Conservation (phyloP, 2,113 vertebrate genomes). For the Monopterus albus region DNA sequence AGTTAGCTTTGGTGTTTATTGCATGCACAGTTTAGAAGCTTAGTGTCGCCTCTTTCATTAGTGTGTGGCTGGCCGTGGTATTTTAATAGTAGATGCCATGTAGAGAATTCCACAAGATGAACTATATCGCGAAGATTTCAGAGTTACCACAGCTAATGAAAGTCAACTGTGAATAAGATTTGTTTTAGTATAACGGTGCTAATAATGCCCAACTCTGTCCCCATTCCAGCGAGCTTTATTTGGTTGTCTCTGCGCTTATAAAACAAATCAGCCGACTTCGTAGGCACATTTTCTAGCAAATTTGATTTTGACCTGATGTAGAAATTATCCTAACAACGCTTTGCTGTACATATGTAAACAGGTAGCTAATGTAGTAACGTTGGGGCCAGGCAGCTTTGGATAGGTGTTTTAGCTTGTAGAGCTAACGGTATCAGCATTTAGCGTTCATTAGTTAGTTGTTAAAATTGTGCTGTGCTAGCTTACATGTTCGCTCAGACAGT, state of each 20-base stretch:
- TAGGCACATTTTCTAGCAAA: neutral
- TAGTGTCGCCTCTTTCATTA: neutral
- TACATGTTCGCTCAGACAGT: neutral
- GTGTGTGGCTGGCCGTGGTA: neutral
- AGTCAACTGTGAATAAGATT: neutral
- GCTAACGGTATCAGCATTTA: neutral
- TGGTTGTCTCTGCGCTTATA: neutral
- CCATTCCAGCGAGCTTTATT: neutral
- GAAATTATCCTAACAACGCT: no score
- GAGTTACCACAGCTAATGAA: neutral
- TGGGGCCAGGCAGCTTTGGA: neutral
- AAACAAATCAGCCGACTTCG: neutral
- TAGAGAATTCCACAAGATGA: neutral
- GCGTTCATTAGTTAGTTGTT: neutral
- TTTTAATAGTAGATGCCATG: neutral
- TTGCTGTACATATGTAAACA: neutral
- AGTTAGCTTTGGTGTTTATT: conserved; percentile 55
- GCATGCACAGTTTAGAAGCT: neutral
- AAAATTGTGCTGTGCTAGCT: conserved; percentile 18
- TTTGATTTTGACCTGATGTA: neutral
- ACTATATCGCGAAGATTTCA: neutral
- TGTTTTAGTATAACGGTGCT: neutral
- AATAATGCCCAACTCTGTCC: neutral
- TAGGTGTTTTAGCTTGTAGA: neutral
- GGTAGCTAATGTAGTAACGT: no score